Conservation (phyloP, 2,113 vertebrate genomes). For the Aythya baeri region DNA sequence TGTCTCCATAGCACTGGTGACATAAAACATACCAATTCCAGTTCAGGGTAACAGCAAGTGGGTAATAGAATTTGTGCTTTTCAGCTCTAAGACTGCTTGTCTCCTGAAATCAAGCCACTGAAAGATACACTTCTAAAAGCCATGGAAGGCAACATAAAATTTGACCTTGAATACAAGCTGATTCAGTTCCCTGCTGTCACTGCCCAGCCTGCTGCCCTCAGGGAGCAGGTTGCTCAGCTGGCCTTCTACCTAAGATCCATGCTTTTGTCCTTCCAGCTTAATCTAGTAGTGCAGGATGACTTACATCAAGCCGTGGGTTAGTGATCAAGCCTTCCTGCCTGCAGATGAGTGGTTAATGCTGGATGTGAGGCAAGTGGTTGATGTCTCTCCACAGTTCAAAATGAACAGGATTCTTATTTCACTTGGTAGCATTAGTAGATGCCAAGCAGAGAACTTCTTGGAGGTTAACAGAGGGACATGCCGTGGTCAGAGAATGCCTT, state of each 20-base stretch:
- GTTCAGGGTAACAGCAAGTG: not conserved
- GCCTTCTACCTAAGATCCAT: not conserved
- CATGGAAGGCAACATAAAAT: not conserved
- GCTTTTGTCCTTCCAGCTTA: not conserved
- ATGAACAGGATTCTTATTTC: not conserved
- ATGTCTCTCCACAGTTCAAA: not conserved
- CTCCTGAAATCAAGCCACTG: not conserved
- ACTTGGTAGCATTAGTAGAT: not conserved
- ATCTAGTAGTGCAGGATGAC: not conserved
- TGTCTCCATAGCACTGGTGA: rapidly evolving
- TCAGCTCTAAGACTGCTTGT: not conserved
- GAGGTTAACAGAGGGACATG: not conserved
- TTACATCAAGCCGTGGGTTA: not conserved
- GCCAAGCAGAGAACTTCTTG: not conserved
- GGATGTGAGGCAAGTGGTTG: not conserved
- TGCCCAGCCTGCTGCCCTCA: not conserved
- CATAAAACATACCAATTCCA: not conserved
- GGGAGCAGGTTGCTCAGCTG: not conserved
- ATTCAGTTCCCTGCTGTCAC: not conserved
- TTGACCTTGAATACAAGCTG: not conserved
- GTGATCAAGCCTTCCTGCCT: not conserved
- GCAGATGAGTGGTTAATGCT: not conserved
- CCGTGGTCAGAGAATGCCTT: not conserved
- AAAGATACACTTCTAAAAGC: not conserved
- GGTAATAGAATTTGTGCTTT: not conserved